Evolutionary conservation across 1,140 invertebrate species (phyloP), one percentile per base, ranked within the genome.

Genomic region (Calephelis virginiensis): DNA sequence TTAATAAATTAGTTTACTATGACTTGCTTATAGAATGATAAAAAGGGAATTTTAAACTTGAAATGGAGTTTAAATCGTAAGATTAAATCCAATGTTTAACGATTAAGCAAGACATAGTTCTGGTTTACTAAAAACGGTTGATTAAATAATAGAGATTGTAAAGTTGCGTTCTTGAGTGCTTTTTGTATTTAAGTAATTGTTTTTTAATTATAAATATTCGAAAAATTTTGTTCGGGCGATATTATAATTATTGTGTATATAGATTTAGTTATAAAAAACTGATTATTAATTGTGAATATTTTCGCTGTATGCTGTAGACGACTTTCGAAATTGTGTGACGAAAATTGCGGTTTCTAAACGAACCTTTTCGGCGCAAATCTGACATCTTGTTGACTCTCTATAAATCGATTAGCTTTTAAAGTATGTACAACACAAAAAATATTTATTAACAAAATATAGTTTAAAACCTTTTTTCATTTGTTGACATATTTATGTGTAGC

Each of bases 81-180:
- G 3, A 43, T 8, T 43, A 43, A 43, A 43, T 7, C 40, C 40
- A 43, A 43, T 43, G 40, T 43, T 43, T 43, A 43, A 43, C 8
- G 1, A 43, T 43, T 43, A 43, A 43, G 8, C 40, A 43, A 43
- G 40, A 43, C 40, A 9, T 17, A 11, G 12, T 45, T 46, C 10
- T 69, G 56, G 53, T 77, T 69, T 71, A 11, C 28, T 28, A 53
- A 53, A 53, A 53, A 53, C 50, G 50, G 50, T 73, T 81, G 70
- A 71, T 82, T 80, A 72, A 77, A 86, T 81, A 80, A 78, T 69
- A 68, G 69, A 69, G 76, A 76, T 81, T 86, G 80, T 85, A 84
- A 80, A 78, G 68, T 81, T 86, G 71, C 77, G 80, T 81, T 81
- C 68, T 61, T 61, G 68, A 69, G 73, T 74, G 73, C 76, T 79